Base-by-base conservation (phyloP, 2,888 invertebrate genomes). In the Ophion ventricosus region DNA sequence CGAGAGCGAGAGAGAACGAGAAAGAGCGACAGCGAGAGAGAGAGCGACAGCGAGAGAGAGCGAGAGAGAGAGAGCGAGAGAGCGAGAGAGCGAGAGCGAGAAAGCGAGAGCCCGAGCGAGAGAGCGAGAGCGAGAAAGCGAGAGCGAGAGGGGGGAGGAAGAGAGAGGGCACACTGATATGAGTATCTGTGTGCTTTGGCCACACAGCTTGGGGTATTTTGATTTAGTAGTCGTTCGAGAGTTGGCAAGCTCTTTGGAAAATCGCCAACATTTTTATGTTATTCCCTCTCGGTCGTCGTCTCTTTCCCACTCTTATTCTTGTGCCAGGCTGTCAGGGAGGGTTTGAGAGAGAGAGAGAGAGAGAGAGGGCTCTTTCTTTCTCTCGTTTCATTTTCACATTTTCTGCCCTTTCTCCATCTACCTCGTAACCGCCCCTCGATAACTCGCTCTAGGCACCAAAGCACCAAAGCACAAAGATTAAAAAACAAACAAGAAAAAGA, bases 191-290 rank as follows among this genome's bases (percentile, higher is more conserved):
- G 49, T 17, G 76, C 56, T 69, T 69, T 69, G 83, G 67, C 57
- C 76, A 79, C 66, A 80, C 70, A 86, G 80, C 75, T 82, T 76
- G 80, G 85, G 87, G 88, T 90, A 91, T 92, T 92, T 92, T 92
- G 91, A 92, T 91, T 92, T 92, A 92, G 90, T 91, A 90, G 90
- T 90, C 91, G 91, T 92, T 91, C 89, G 90, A 91, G 88, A 91
- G 90, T 92, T 92, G 92, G 92, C 92, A 92, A 90, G 91, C 91
- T 90, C 90, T 88, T 92, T 92, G 92, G 92, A 91, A 86, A 87
- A 80, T 67, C 84, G 91, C 92, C 92, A 92, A 91, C 89, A 90
- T 91, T 92, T 91, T 91, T 90, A 90, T 89, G 89, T 91, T 90
- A 90, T 91, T 91, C 89, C 85, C 87, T 83, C 84, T 87, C 84